Base-by-base conservation (phyloP, 2,797 vertebrate species). In the Podargus strigoides region DNA sequence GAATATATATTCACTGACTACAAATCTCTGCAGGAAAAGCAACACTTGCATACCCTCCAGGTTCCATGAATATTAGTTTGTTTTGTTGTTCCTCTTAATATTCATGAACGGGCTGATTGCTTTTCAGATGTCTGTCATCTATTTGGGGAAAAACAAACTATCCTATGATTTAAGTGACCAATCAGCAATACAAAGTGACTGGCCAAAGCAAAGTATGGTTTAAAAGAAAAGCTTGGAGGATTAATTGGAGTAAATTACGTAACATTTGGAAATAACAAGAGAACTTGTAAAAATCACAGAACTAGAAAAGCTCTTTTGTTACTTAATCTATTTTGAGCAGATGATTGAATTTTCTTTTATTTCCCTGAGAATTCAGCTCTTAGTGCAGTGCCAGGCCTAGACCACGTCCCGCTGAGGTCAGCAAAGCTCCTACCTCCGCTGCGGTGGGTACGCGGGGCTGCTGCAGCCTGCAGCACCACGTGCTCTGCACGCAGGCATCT, bases 331-430 rank as follows among this genome's bases (percentile, higher is more conserved):
- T 37, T 81, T 67, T 47, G n/a, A 78, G n/a, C 19, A n/a, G 50
- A n/a, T 77, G 59, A 78, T 20, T 36, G 34, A 63, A 44, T 77
- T 50, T 85, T 66, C 62, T 32, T 74, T 74, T 69, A 69, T 74
- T 86, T 56, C 50, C 82, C 50, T 50, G 23, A 34, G 28, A 68
- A 85, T 68, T 85, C 68, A 60, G 27, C 56, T 52, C 34, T 49
- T 5, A 5, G 37, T 18, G 41, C 36, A 44, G 60, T 72, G 85
- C 70, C 32, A 36, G 23, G 42, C 67, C 44, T 66, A 74, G 39
- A 36, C 5, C 53, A 18, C 0, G 1, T 44, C 13, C 50, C 1
- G 0, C 4, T 5, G 47, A 58, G 83, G 46, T 47, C 83, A 64
- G 46, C 21, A 21, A 27, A 59, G 44, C 28, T 75, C 36, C 16